Evolutionary conservation across 1,140 invertebrate genomes (phyloP).

Genomic region (Drosophila pachea): DNA sequence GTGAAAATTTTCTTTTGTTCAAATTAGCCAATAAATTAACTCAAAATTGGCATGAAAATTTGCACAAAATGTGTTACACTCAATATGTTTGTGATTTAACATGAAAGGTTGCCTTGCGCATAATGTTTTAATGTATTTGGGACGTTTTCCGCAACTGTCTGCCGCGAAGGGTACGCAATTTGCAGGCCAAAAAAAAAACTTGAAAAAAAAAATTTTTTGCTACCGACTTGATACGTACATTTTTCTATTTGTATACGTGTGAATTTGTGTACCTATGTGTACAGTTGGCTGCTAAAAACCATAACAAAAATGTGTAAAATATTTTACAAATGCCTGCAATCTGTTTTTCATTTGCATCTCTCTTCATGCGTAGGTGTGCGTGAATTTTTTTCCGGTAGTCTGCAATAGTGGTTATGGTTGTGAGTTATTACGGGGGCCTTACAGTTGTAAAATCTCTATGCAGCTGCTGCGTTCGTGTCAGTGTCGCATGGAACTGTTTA

Average conservation of each 20-base stretch:
- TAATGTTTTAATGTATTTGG: conserved; percentile 32
- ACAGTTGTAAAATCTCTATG: conserved; percentile 46
- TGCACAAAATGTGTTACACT: conserved; percentile 44
- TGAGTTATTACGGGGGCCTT: conserved; percentile 2
- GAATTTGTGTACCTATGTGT: conserved; percentile 41
- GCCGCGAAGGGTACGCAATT: conserved; percentile 57
- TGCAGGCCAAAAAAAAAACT: conserved; percentile 57
- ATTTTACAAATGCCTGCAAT: conserved; percentile 60
- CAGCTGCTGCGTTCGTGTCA: conserved; percentile 37
- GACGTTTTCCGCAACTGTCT: conserved; percentile 42
- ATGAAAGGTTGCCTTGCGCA: conserved; percentile 25
- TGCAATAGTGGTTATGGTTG: conserved; percentile 2
- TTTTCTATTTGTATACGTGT: conserved; percentile 24
- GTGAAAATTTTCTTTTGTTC: conserved; percentile 63
- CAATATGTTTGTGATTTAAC: conserved; percentile 26
- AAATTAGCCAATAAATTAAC: conserved; percentile 62
- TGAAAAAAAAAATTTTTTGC: conserved; percentile 56
- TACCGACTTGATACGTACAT: conserved; percentile 52
- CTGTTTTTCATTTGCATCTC: conserved; percentile 27
- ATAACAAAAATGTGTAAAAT: conserved; percentile 71
- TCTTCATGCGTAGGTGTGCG: conserved; percentile 24
- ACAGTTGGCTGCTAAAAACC: conserved; percentile 64
- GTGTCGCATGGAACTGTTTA: conserved; percentile 15
- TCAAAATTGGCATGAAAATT: conserved; percentile 51
- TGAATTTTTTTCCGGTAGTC: conserved; percentile 50